A percentile compares a stretch with the other conserved stretches of the same genome.
Conservation (phyloP, 2,797 vertebrate genomes). For the Enteromius mattozi region DNA sequence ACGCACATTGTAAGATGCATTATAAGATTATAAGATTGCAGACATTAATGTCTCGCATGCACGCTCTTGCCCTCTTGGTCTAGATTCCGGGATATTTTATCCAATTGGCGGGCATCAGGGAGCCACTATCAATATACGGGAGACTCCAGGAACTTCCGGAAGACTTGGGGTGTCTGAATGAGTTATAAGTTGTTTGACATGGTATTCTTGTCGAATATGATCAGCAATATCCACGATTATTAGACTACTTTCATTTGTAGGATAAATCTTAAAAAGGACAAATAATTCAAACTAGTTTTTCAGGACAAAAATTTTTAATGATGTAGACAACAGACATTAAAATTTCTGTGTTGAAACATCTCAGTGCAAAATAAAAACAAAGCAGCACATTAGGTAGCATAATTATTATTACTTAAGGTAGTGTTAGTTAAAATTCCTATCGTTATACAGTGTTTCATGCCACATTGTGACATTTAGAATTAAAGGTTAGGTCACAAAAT, state of each 20-base stretch:
- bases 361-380: conserved; percentile 1
- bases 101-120: too few species aligned
- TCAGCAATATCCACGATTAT: not conserved
- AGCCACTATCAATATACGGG: too few species aligned
- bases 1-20: too few species aligned
- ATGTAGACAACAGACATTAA: not conserved
- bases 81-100: too few species aligned
- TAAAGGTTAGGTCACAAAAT: not conserved
- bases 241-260: not conserved
- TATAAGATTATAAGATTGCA: too few species aligned
- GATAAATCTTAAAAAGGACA: not conserved
- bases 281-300: not conserved
- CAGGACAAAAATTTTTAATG: not conserved
- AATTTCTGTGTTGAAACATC: not conserved
- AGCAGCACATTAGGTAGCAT: conserved; percentile 12
- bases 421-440: conserved; percentile 2
- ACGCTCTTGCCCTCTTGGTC: too few species aligned
- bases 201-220: too few species aligned
- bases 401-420: not conserved
- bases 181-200: too few species aligned
- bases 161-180: too few species aligned
- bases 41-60: too few species aligned
- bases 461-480: not conserved
- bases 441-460: not conserved
- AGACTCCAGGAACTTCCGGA: too few species aligned